Base-by-base conservation (phyloP, 1,140 invertebrate genomes). In the Drosophila saltans region DNA sequence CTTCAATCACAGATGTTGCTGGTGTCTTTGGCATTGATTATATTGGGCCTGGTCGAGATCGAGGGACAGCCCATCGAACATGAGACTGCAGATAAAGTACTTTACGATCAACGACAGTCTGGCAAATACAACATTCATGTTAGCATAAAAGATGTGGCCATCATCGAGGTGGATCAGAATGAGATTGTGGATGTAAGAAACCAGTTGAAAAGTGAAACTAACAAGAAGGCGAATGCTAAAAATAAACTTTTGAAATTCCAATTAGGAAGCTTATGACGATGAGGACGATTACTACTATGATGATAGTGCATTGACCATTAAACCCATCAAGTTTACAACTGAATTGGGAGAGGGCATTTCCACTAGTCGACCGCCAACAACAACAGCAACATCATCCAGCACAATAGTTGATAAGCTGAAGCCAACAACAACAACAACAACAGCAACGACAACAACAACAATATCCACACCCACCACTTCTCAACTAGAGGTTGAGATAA, bases 51-150 rank as follows among this genome's bases (percentile, higher is more conserved):
- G 59, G 72, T 40, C n/a, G 60, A 9, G 7, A 26, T 63, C 61
- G 75, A 85, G 68, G 71, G 77, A 55, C 66, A 76, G 69, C 82
- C 82, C 30, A 26, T 85, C 68, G 72, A 85, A 16, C 45, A 52
- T 0, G 67, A 71, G 9, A 26, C 30, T 11, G 26, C 40, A 60
- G 70, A 61, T 79, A 71, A 73, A 57, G 73, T 80, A 30, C 63
- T 84, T 24, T 96, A 95, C 90, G 96, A 97, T 92, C 96, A 97
- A 89, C 94, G 95, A 39, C 96, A 97, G 91, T 94, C 94, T 1
- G 96, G 96, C 3, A 94, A 96, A 68, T 93, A 96, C 72, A 97
- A 97, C 92, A 95, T 97, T 48, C 96, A 96, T 81, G 93, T 97
- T 55, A 95, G 96, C 85, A 91, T 97, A 59, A 96, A 96, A 92